phyloP scores from a whole-genome alignment of 2,113 vertebrate species.

The Silurus meridionalis region DNA sequence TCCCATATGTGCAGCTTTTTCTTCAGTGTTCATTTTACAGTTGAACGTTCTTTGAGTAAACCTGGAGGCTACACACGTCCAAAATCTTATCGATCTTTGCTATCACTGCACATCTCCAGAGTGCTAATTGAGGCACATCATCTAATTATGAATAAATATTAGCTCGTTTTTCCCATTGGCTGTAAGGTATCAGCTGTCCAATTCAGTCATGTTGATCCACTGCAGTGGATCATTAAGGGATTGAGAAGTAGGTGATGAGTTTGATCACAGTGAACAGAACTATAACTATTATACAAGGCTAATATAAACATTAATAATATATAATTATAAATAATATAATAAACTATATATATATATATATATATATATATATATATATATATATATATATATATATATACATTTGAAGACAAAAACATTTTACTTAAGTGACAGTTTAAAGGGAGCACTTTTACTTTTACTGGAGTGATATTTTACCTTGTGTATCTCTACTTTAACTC shows the following conservation, averaged over 20 bases:
- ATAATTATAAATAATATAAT: no score
- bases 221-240: constrained; percentile 5
- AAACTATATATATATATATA: no score
- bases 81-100: constrained; percentile 10
- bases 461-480: no score
- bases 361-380: no score
- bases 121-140: constrained; percentile 40
- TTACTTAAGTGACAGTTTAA: no score
- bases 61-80: constrained; percentile 19
- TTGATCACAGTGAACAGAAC: not conserved
- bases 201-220: not conserved
- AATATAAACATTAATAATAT: not conserved
- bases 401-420: no score
- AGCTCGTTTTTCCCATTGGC: constrained; percentile 26
- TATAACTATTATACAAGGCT: not conserved
- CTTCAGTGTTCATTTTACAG: constrained; percentile 16
- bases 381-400: no score
- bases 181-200: not conserved
- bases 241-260: not conserved
- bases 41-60: constrained; percentile 8
- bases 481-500: no score
- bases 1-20: not conserved
- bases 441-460: no score
- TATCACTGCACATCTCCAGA: constrained; percentile 16
- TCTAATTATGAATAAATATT: constrained; percentile 20